These are phyloP conservation scores for Rhyzopertha dominica DNA, from an alignment of 1,140 invertebrate genomes.

Conservation along the genomic window DNA sequence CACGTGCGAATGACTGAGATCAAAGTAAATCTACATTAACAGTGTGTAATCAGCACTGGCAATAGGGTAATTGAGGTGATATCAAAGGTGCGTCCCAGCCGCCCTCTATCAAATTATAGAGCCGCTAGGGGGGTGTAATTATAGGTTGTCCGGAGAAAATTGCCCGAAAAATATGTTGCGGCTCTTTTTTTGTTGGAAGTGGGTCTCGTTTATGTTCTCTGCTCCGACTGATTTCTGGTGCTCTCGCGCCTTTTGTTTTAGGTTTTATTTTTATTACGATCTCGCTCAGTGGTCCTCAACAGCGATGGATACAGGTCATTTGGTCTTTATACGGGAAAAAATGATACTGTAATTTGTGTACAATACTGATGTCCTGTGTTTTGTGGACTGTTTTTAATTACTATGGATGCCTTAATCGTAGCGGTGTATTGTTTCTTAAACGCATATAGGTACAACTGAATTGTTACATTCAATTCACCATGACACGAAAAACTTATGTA, in stretches of 20 bases:
- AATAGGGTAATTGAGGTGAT: conserved; percentile 43
- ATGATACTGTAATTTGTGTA: too few relatives aligned
- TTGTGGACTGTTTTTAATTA: too few relatives aligned
- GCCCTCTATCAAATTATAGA: conserved; percentile 43
- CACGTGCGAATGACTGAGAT: conserved; percentile 1
- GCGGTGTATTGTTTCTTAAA: too few relatives aligned
- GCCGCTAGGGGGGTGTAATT: conserved; percentile 44
- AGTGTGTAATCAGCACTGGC: conserved; percentile 18
- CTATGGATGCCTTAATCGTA: too few relatives aligned
- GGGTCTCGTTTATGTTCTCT: conserved; percentile 19
- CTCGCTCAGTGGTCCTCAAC: too few relatives aligned
- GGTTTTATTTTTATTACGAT: too few relatives aligned
- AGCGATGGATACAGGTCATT: too few relatives aligned
- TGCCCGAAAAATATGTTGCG: conserved; percentile 42
- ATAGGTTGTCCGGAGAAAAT: conserved; percentile 43
- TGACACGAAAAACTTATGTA: too few relatives aligned
- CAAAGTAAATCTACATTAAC: conserved; percentile 2
- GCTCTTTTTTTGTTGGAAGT: conserved; percentile 22
- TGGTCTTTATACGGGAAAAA: too few relatives aligned
- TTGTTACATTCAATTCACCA: too few relatives aligned
- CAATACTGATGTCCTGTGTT: too few relatives aligned
- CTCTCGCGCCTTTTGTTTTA: conserved; percentile 7
- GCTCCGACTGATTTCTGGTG: conserved; percentile 20
- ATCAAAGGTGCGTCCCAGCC: conserved; percentile 42
- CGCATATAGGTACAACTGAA: too few relatives aligned